A percentile compares a stretch with the other conserved stretches of the same genome.
Evolutionary conservation across 2,797 vertebrate genomes (phyloP).

Genomic region (Hoplostethus mediterraneus): DNA sequence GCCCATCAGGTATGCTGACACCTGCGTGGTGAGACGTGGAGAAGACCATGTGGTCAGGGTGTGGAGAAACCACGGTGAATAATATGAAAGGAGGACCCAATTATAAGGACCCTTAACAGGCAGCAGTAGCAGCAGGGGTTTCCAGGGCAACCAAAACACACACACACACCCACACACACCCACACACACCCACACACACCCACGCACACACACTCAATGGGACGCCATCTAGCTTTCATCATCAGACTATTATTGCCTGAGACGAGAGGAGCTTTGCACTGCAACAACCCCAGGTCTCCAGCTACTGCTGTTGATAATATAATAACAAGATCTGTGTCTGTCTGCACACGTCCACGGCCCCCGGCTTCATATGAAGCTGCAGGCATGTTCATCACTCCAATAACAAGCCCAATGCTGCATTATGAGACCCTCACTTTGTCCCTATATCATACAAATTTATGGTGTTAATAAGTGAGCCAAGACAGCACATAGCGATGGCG

Average conservation of each 20-base stretch:
- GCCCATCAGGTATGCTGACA: conserved; percentile 77
- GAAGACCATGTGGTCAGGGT: conserved; percentile 69
- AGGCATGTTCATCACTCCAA: conserved; percentile 39
- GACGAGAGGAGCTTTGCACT: conserved; percentile 64
- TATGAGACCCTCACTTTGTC: conserved; percentile 25
- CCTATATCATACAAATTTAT: conserved; percentile 23
- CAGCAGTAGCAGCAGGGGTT: conserved; percentile 78
- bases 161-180: conserved; percentile 30
- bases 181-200: conserved; percentile 34
- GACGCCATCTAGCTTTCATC: conserved; percentile 81
- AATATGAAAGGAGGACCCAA: conserved; percentile 85
- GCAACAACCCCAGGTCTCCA: conserved; percentile 63
- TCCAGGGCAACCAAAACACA: conserved; percentile 79
- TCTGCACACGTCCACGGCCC: conserved; percentile 55
- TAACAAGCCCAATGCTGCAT: conserved; percentile 16
- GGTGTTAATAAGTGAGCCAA: conserved; percentile 18
- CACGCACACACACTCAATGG: conserved; percentile 60
- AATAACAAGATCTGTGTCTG: conserved; percentile 67
- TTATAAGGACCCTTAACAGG: conserved; percentile 84
- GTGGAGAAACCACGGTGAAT: conserved; percentile 71
- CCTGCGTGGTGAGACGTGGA: conserved; percentile 62
- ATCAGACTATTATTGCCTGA: conserved; percentile 77
- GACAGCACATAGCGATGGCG: conserved; percentile 16
- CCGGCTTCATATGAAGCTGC: conserved; percentile 44
- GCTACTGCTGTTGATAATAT: conserved; percentile 64